Percentiles rank a stretch among this genome's conserved stretches.
Conservation (phyloP, 2,797 vertebrate genomes). For the Simalia tracyae region DNA sequence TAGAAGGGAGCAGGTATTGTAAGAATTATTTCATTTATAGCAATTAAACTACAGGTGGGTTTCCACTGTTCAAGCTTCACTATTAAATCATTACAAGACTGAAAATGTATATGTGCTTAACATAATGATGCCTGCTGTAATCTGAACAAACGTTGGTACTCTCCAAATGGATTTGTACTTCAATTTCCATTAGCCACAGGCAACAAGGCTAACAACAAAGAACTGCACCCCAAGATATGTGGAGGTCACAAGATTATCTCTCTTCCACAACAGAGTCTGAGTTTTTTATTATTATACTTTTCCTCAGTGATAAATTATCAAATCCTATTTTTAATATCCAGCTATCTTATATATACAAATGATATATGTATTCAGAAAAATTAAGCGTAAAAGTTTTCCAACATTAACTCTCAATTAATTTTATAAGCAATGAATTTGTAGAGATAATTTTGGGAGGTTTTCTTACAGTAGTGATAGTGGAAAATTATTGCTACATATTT, state of each 20-base stretch:
- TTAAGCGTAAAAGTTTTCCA: background rate
- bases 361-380: background rate
- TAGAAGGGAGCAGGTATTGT: conserved; percentile 40
- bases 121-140: background rate
- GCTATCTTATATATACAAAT: background rate
- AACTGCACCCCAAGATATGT: background rate
- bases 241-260: background rate
- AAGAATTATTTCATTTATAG: conserved; percentile 28
- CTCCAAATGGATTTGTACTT: background rate
- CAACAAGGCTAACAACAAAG: background rate
- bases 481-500: background rate
- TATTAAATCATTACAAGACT: conserved; percentile 21
- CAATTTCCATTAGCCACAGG: background rate
- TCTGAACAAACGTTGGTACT: background rate
- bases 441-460: background rate
- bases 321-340: background rate
- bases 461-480: background rate
- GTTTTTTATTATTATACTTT: background rate
- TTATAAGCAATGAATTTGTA: background rate
- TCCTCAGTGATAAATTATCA: background rate
- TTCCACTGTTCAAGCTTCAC: conserved; percentile 24
- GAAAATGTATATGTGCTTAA: background rate
- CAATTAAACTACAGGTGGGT: background rate
- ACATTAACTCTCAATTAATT: background rate
- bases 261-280: background rate